These are phyloP conservation scores for Diphyllodes magnificus DNA, from an alignment of 2,113 vertebrate genomes.

Conservation along the genomic window DNA sequence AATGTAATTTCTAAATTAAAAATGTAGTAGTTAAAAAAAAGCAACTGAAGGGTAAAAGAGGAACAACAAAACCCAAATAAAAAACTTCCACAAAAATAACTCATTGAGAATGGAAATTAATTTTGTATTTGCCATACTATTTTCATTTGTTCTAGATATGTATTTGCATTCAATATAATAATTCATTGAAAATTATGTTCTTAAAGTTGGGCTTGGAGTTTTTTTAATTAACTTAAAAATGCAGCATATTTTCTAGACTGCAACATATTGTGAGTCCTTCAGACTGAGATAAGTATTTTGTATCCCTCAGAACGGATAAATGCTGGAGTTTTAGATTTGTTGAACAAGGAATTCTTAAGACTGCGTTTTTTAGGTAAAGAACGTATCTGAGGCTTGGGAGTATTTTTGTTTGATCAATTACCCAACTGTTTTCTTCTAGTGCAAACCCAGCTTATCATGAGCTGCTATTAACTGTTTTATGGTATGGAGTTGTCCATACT, in stretches of 20 bases:
- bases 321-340: not conserved
- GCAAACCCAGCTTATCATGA: conserved; percentile 98
- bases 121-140: not conserved
- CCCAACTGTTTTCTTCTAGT: conserved; percentile 67
- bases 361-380: not conserved
- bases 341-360: not conserved
- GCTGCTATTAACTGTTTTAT: conserved; percentile 90
- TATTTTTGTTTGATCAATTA: not conserved
- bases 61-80: not conserved
- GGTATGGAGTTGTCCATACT: conserved; percentile 98
- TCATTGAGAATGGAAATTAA: not conserved
- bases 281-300: not conserved
- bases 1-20: not conserved
- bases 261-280: not conserved
- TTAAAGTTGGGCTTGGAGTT: not conserved
- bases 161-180: not conserved
- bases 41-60: not conserved
- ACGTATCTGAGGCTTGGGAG: not conserved
- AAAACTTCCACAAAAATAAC: not conserved
- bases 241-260: not conserved
- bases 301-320: not conserved
- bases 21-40: not conserved
- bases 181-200: not conserved
- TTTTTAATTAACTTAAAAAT: not conserved
- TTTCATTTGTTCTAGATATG: not conserved